Evolutionary conservation across 1,140 invertebrate genomes (phyloP), one percentile per base, ranked within the genome.

Genomic region (Capitella teleta): DNA sequence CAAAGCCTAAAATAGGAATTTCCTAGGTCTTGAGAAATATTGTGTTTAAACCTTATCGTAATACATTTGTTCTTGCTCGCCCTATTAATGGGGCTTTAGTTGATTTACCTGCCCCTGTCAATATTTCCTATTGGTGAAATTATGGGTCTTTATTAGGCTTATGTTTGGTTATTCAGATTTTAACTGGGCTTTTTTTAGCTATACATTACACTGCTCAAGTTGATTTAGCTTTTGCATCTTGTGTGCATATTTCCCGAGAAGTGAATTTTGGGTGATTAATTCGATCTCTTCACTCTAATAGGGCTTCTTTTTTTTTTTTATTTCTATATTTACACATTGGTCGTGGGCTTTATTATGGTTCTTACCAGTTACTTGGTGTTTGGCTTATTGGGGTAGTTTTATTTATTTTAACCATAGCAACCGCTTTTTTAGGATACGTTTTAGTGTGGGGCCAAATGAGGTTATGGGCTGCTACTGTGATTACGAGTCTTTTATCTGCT

Each of bases 261-360:
- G 40, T 58, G 16, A 59, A 59, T 40, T 61, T 21, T 55, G 57
- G 57, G 23, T 59, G 58, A 36, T 28, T 59, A 2, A 46, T 59
- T 21, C 59, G 59, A 5, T 32, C 57, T 21, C 44, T 59, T 32
- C 57, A 59, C 61, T 56, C 58, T 55, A 59, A 59, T 58, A 51
- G 56, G n/a, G 59, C 57, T 34, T 62, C 57, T n/a, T 44, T 59
- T 52, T 61, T 59, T 56, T 59, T 59, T 59, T 25, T 53, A 57
- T 57, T 56, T 47, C 12, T 59, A 3, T 59, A 52, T 55, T 51
- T 59, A 16, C 59, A 59, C 53, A 59, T 61, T 19, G 61, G 59
- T 34, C 61, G 61, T 28, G 55, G 49, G 3, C 47, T 59, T 28
- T 61, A 62, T 28, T 56, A 56, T 51, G 21, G 14, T 19, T 59